These are phyloP conservation scores for Bombylius discolor DNA, from an alignment of 2,888 invertebrate genomes.

Conservation along the genomic window DNA sequence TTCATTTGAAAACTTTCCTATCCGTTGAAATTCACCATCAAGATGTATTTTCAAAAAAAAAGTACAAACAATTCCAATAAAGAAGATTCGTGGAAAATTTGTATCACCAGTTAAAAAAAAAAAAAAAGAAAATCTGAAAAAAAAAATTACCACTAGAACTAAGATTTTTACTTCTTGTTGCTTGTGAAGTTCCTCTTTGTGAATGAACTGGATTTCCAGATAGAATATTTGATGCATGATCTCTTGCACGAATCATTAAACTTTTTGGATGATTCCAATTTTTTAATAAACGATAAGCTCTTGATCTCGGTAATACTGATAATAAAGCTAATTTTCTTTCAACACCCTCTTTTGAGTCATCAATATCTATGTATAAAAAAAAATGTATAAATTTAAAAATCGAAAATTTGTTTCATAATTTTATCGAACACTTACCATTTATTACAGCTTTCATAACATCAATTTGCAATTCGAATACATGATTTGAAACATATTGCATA, in stretches of 20 bases:
- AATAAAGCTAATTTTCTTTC: slow-evolving; percentile 59
- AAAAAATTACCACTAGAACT: neutral
- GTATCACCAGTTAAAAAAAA: neutral
- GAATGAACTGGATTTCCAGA: slow-evolving; percentile 48
- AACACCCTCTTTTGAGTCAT: slow-evolving; percentile 43
- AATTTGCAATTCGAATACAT: slow-evolving; percentile 75
- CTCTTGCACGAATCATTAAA: slow-evolving; percentile 62
- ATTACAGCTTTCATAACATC: slow-evolving; percentile 77
- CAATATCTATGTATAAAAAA: slow-evolving; percentile 32
- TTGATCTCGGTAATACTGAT: slow-evolving; percentile 59
- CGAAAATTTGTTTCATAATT: neutral
- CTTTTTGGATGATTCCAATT: slow-evolving; percentile 67
- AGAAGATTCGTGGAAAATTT: neutral
- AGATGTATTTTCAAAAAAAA: no score
- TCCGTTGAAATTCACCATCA: no score
- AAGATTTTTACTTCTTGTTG: slow-evolving; percentile 3
- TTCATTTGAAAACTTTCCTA: no score
- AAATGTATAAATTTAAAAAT: neutral
- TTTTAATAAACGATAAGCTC: slow-evolving; percentile 63
- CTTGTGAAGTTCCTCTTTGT: slow-evolving; percentile 4
- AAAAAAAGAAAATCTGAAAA: neutral
- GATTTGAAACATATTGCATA: slow-evolving; percentile 68
- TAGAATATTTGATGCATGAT: slow-evolving; percentile 68
- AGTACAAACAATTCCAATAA: no score
- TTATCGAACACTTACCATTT: slow-evolving; percentile 42